phyloP scores from a whole-genome alignment of 2,113 vertebrate species.

The Colaptes auratus region DNA sequence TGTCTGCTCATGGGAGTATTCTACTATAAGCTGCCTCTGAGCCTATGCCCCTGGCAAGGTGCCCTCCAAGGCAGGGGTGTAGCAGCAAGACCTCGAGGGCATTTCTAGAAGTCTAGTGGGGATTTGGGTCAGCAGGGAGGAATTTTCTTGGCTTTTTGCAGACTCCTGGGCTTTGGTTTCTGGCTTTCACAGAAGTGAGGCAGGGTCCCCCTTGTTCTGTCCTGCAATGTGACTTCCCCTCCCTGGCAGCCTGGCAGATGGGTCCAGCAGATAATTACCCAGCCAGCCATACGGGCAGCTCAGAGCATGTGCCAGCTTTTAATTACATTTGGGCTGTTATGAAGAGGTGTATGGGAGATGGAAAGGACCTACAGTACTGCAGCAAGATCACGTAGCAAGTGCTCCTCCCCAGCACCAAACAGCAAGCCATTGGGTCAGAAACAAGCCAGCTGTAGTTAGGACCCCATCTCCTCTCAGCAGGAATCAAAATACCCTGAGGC shows the following conservation, averaged over 20 bases:
- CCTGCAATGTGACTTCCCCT: neutral
- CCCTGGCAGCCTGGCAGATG: neutral
- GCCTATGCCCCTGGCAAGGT: neutral
- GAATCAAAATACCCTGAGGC: neutral
- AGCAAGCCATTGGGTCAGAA: neutral
- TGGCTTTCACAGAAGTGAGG: neutral
- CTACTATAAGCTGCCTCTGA: neutral
- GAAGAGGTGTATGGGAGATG: neutral
- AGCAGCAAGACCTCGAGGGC: neutral
- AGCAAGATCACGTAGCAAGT: accelerated
- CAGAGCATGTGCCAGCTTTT: conserved; percentile 23
- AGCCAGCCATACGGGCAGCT: neutral
- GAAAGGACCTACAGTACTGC: neutral
- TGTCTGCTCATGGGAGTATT: neutral
- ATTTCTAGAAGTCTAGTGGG: neutral
- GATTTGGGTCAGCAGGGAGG: neutral
- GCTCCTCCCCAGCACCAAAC: neutral
- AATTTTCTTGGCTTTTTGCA: neutral
- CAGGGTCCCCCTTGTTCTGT: neutral
- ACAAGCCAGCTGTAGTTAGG: neutral
- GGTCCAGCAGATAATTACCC: conserved; percentile 23
- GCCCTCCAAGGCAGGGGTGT: neutral
- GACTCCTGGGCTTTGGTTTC: neutral
- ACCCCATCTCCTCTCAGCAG: neutral
- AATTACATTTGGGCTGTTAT: neutral